Evolutionary conservation across 2,797 vertebrate species (phyloP).

Genomic region (Craterocephalus amniculus): DNA sequence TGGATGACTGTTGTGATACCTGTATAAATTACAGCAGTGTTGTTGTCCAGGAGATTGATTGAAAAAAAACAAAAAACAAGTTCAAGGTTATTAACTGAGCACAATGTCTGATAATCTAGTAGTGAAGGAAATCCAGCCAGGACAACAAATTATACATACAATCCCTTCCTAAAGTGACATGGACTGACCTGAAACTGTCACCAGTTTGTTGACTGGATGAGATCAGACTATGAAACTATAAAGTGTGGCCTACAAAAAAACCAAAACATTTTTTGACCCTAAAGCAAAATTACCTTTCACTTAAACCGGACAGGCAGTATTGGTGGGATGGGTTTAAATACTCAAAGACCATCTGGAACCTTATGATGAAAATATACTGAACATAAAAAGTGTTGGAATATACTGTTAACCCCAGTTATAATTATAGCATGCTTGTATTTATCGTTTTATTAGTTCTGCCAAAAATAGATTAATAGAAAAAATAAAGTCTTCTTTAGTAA

Average conservation of each 20-base stretch:
- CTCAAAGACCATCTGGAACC: too few species aligned
- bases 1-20: background rate
- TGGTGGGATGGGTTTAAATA: background rate
- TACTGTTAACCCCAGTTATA: too few species aligned
- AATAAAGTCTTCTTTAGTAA: too few species aligned
- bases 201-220: background rate
- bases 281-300: background rate
- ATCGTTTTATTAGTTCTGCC: too few species aligned
- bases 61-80: conserved; percentile 9
- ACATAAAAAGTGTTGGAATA: too few species aligned
- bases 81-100: conserved; percentile 50
- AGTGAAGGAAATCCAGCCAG: conserved; percentile 49
- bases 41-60: background rate
- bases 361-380: too few species aligned
- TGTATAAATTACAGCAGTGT: background rate
- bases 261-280: background rate
- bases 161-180: conserved; percentile 36
- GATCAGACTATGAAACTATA: conserved; percentile 1
- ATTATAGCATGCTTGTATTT: too few species aligned
- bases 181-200: conserved; percentile 50
- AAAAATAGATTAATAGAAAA: too few species aligned
- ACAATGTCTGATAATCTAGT: conserved; percentile 55
- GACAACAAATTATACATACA: conserved; percentile 46
- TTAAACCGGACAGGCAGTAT: too few species aligned
- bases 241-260: background rate